Evolutionary conservation across 1,140 invertebrate species (phyloP), one percentile per base, ranked within the genome.

Genomic region (Dreissena rostriformis): DNA sequence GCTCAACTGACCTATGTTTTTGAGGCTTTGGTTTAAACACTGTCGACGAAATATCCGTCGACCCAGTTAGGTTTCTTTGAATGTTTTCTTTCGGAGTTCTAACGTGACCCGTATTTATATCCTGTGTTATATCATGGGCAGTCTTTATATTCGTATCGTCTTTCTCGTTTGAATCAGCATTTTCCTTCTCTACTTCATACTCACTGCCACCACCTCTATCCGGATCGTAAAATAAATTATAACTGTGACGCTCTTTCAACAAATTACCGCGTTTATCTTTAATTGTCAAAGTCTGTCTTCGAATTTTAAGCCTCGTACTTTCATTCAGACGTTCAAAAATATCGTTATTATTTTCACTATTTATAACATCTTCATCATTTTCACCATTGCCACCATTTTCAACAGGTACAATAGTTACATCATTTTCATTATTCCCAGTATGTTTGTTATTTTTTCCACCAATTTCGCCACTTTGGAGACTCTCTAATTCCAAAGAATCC

Each of bases 141-240:
- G 57, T 61, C 17, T 61, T 61, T 61, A n/a, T 4, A 67, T 53
- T 39, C 10, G 66, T 2, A 51, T 39, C 29, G 12, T 49, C 49
- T 17, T 52, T 24, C 15, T 61, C 51, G 4, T 14, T 66, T 66
- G 57, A n/a, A 12, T 11, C 22, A 15, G 6, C 51, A 75, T 22
- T 73, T 2, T 28, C 51, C 49, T 67, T 75, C 57, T 82, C 71
- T 55, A 82, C 67, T 55, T 28, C 24, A 55, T 82, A 82, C 65
- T 82, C 80, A 75, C 75, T 65, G 5, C 80, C 80, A 28, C 80
- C 80, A 11, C 67, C 57, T 10, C 57, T 74, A n/a, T 82, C 52
- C 14, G 57, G 29, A 22, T 82, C 72, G 53, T 82, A 82, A 2
- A 22, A 66, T 55, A 82, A 65, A 19, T 82, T 82, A 15, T 73